Evolutionary conservation across 2,797 vertebrate species (phyloP).

Genomic region (Syndactyla subalaris): DNA sequence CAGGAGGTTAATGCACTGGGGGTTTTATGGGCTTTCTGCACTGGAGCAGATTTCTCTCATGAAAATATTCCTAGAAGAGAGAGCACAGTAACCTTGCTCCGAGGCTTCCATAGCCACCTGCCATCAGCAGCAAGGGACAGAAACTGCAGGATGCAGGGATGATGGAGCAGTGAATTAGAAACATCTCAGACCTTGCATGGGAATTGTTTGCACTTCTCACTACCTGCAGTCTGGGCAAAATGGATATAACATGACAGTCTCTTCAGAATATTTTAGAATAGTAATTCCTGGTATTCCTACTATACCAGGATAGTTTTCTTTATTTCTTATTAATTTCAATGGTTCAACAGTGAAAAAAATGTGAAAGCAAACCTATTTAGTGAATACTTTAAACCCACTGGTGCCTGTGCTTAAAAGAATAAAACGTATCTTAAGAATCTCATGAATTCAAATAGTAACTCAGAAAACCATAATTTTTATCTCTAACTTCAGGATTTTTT

Average conservation of each 20-base stretch:
- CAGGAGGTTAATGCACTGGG: slow-evolving; percentile 1
- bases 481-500: accelerated
- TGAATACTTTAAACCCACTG: neutral
- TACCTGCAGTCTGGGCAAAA: neutral
- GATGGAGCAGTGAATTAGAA: neutral
- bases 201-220: neutral
- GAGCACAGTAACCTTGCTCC: neutral
- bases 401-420: neutral
- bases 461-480: neutral
- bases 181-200: neutral
- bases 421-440: neutral
- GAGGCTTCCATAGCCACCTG: neutral
- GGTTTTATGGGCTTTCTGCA: neutral
- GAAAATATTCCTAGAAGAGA: neutral
- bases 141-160: neutral
- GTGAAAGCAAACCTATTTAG: neutral
- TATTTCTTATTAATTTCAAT: neutral
- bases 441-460: neutral
- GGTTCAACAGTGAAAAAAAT: neutral
- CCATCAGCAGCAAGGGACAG: neutral
- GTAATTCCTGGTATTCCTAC: neutral
- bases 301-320: neutral
- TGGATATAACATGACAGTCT: neutral
- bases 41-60: neutral
- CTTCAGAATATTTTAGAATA: neutral